These are phyloP conservation scores for Hymenopus coronatus DNA, from an alignment of 2,888 invertebrate species.

Conservation along the genomic window DNA sequence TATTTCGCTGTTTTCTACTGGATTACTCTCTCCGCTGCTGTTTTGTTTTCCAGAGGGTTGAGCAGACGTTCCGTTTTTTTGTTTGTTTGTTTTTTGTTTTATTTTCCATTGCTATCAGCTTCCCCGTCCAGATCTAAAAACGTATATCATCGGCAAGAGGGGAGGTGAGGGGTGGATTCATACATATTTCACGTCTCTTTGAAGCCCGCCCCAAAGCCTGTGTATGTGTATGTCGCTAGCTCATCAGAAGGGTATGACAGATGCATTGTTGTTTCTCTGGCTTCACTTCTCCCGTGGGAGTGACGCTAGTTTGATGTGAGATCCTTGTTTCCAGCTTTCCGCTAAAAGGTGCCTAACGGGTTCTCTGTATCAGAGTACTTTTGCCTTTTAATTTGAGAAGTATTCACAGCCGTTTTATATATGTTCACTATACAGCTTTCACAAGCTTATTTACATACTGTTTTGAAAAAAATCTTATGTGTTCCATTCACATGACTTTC, in stretches of 20 bases:
- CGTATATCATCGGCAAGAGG: not conserved
- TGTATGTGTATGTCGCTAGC: not conserved
- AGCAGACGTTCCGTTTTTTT: not conserved
- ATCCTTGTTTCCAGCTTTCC: not conserved
- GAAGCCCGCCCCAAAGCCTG: not conserved
- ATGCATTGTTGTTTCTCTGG: not conserved
- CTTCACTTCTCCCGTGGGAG: not conserved
- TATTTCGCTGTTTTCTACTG: constrained; percentile 1
- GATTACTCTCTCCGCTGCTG: not conserved
- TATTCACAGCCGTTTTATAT: too few relatives aligned
- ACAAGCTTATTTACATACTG: too few relatives aligned
- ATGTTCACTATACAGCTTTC: too few relatives aligned
- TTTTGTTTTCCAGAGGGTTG: not conserved
- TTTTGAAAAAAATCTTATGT: too few relatives aligned
- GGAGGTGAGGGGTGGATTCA: not conserved
- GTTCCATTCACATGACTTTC: too few relatives aligned
- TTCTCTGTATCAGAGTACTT: not conserved
- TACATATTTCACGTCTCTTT: not conserved
- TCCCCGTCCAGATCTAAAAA: not conserved
- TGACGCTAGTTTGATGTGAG: not conserved
- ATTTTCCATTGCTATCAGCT: not conserved
- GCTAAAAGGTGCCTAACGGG: not conserved
- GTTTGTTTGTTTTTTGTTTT: not conserved
- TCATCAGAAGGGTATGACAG: not conserved
- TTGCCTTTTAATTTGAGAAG: not conserved